Evolutionary conservation across 2,888 invertebrate species (phyloP).

Genomic region (Noctua pronuba): DNA sequence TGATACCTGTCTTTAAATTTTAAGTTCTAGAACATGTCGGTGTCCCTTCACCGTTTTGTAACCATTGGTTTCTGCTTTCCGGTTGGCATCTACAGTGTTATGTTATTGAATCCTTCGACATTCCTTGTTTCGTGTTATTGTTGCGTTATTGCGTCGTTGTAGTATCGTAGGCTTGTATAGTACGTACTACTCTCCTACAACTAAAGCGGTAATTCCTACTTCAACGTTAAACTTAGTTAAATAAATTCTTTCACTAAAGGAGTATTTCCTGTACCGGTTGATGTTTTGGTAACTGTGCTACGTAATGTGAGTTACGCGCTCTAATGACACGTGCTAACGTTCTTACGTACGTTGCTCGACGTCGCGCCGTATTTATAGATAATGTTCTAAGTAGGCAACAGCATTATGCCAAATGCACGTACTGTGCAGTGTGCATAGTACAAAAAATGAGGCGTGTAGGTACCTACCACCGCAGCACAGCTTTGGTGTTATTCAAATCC

Average conservation of each 20-base stretch:
- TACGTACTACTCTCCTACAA: not conserved
- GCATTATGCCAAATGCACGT: conserved; percentile 29
- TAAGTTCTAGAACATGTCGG: too few relatives aligned
- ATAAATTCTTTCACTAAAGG: not conserved
- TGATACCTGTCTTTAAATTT: too few relatives aligned
- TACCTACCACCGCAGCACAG: not conserved
- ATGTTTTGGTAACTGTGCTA: conserved; percentile 1
- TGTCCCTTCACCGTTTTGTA: not conserved
- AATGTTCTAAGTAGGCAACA: conserved; percentile 6
- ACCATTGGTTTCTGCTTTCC: not conserved
- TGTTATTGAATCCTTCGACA: not conserved
- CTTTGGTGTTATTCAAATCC: conserved; percentile 1
- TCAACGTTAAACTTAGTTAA: not conserved
- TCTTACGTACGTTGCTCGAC: conserved; percentile 11
- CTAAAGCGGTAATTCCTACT: not conserved
- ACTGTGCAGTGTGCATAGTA: not conserved
- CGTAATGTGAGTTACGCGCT: conserved; percentile 8
- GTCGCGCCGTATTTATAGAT: not conserved
- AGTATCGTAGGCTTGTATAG: too few relatives aligned
- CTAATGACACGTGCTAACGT: conserved; percentile 25
- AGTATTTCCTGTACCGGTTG: not conserved
- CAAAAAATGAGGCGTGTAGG: not conserved
- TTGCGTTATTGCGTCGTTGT: too few relatives aligned
- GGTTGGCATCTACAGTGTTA: not conserved
- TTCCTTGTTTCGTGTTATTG: not conserved